Conservation (phyloP, 2,888 invertebrate genomes). For the Campoplex nolae region DNA sequence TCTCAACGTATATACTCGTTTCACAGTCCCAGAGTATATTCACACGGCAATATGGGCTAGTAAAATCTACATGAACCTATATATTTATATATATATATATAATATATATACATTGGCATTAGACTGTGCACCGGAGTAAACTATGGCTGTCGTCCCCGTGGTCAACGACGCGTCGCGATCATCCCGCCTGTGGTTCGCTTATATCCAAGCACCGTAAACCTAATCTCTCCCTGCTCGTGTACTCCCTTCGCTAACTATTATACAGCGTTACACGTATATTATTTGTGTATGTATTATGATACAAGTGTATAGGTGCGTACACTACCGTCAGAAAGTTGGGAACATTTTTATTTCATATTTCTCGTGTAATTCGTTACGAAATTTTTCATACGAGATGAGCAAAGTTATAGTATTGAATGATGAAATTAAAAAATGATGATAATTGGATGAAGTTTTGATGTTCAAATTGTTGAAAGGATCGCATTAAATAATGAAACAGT, state of each 20-base stretch:
- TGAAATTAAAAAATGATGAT: background rate
- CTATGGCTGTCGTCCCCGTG: conserved; percentile 71
- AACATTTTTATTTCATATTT: background rate
- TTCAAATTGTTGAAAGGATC: background rate
- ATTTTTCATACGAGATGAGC: background rate
- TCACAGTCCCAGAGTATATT: conserved; percentile 25
- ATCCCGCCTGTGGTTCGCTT: conserved; percentile 69
- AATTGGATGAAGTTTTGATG: background rate
- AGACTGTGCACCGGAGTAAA: conserved; percentile 10
- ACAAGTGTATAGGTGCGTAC: background rate
- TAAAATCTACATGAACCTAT: conserved; percentile 9
- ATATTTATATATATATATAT: background rate
- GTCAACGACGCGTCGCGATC: conserved; percentile 74
- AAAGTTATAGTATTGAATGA: background rate
- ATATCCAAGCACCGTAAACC: conserved; percentile 75
- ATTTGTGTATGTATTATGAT: background rate
- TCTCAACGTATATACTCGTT: background rate
- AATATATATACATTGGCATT: background rate
- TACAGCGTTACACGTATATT: conserved; percentile 8
- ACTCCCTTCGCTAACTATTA: conserved; percentile 53
- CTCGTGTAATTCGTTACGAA: background rate
- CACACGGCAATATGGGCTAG: conserved; percentile 29
- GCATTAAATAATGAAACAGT: background rate
- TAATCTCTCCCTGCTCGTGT: conserved; percentile 72
- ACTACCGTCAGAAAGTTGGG: background rate